Evolutionary conservation across 1,140 invertebrate species (phyloP).

Genomic region (Marisa cornuarietis): DNA sequence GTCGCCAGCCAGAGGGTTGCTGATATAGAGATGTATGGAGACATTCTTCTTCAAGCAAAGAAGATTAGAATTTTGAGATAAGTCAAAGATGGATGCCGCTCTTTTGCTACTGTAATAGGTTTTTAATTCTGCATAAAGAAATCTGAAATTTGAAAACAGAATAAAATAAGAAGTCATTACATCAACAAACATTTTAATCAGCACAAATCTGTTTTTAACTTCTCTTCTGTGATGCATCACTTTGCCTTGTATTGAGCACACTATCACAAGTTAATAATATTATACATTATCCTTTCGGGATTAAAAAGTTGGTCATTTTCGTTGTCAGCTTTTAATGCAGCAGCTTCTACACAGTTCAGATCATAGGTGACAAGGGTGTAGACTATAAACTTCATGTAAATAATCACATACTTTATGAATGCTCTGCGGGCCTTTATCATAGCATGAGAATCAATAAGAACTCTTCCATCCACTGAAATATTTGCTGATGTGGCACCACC

Average conservation of each 20-base stretch:
- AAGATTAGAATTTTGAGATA: constrained; percentile 16
- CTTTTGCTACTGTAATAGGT: constrained; percentile 38
- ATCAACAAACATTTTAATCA: too few relatives aligned
- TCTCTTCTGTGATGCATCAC: too few relatives aligned
- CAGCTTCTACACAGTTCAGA: too few relatives aligned
- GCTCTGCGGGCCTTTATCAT: constrained; percentile 47
- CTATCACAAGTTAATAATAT: too few relatives aligned
- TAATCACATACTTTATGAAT: constrained; percentile 43
- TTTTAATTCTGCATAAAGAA: constrained; percentile 52
- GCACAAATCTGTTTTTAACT: too few relatives aligned
- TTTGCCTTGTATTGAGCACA: too few relatives aligned
- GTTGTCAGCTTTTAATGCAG: too few relatives aligned
- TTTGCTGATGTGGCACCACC: constrained; percentile 35
- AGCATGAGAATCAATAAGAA: constrained; percentile 50
- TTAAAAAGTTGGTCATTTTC: too few relatives aligned
- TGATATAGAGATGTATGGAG: constrained; percentile 55
- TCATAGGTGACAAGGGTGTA: too few relatives aligned
- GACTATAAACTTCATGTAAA: too few relatives aligned
- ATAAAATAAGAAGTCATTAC: too few relatives aligned
- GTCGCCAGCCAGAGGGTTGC: constrained; percentile 52
- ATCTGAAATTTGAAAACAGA: constrained; percentile 36
- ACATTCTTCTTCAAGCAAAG: constrained; percentile 47
- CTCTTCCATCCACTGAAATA: constrained; percentile 39
- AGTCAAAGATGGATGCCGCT: constrained; percentile 44
- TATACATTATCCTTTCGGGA: too few relatives aligned